Percentiles rank a stretch among this genome's conserved stretches.
Evolutionary conservation across 2,888 invertebrate genomes (phyloP).

Genomic region (Drosophila putrida): DNA sequence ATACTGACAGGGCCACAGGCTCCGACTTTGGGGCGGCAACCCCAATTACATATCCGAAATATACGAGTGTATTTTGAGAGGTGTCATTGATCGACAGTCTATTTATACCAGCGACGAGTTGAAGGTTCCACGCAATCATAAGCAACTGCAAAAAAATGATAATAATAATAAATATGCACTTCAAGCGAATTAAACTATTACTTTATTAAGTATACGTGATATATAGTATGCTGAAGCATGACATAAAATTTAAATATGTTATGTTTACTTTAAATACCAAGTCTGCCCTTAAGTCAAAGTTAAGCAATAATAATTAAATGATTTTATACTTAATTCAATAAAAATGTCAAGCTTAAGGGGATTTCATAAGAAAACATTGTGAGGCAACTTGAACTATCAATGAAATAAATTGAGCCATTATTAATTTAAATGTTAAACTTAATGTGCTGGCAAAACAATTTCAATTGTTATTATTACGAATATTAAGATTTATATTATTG

Average conservation of each 20-base stretch:
- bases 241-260: background rate
- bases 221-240: background rate
- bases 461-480: slow-evolving; percentile 37
- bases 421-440: slow-evolving; percentile 66
- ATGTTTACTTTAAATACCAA: background rate
- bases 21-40: slow-evolving; percentile 28
- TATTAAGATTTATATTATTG: slow-evolving; percentile 4
- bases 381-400: slow-evolving; percentile 44
- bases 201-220: slow-evolving; percentile 2
- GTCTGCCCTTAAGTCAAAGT: slow-evolving; percentile 7
- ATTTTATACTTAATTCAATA: slow-evolving; percentile 21
- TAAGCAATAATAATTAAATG: background rate
- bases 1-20: slow-evolving; percentile 54
- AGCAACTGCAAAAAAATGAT: slow-evolving; percentile 5
- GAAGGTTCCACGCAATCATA: slow-evolving; percentile 30
- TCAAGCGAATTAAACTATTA: background rate
- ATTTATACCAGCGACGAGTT: slow-evolving; percentile 19
- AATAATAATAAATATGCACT: slow-evolving; percentile 10
- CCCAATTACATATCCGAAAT: slow-evolving; percentile 31
- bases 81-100: slow-evolving; percentile 42
- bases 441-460: slow-evolving; percentile 47
- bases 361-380: slow-evolving; percentile 10
- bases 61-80: background rate
- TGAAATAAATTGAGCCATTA: slow-evolving; percentile 62
- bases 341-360: slow-evolving; percentile 40